phyloP scores from a whole-genome alignment of 1,140 invertebrate species.

The Hypsibius dujardini region DNA sequence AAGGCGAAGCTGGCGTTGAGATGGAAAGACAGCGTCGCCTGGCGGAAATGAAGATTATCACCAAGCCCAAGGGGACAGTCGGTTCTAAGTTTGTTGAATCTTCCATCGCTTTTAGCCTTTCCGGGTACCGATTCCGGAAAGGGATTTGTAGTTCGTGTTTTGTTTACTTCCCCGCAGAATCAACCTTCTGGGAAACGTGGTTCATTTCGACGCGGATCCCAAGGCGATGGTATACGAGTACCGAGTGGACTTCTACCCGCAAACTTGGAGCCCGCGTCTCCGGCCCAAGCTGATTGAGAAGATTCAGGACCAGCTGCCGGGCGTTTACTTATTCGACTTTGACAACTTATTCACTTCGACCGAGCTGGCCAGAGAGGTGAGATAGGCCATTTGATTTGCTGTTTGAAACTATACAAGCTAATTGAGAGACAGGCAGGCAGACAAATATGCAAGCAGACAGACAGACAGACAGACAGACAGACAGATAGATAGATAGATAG shows the following conservation, averaged over 20 bases:
- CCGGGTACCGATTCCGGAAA: too few relatives aligned
- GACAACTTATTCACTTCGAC: neutral
- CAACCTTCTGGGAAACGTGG: neutral
- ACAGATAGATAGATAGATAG: too few relatives aligned
- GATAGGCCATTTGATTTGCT: too few relatives aligned
- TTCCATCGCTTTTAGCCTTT: too few relatives aligned
- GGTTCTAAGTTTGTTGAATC: neutral
- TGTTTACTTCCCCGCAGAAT: too few relatives aligned
- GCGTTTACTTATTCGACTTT: constrained; percentile 5
- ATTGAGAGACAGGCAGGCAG: too few relatives aligned
- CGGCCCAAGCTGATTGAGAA: neutral
- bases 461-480: too few relatives aligned
- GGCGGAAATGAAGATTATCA: neutral
- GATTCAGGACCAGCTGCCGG: neutral
- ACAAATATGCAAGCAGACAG: too few relatives aligned
- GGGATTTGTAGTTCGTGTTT: too few relatives aligned
- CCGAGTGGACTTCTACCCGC: constrained; percentile 10
- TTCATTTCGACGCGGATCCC: constrained; percentile 1
- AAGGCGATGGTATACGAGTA: constrained; percentile 9
- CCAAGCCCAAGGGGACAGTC: neutral
- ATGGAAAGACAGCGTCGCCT: neutral
- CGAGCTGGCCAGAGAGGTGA: neutral
- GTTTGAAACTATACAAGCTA: too few relatives aligned
- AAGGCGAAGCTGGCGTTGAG: neutral
- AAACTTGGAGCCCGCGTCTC: neutral